phyloP scores from a whole-genome alignment of 2,113 vertebrate genomes.

The Chloropsis hardwickii region DNA sequence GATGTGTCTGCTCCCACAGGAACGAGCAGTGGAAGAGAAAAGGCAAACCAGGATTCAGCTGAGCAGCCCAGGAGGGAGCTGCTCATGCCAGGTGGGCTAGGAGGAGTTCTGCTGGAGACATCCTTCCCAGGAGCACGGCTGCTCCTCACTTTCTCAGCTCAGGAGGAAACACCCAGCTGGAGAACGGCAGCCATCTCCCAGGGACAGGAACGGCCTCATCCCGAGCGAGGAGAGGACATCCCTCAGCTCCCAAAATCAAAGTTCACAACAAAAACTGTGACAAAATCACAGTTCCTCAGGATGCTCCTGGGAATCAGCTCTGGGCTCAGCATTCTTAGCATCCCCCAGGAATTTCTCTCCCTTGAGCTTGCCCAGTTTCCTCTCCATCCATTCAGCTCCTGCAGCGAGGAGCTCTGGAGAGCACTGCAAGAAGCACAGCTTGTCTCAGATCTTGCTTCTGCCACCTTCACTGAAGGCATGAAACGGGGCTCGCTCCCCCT shows the following conservation, averaged over 20 bases:
- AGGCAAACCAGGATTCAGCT: not conserved
- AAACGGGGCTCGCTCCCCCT: not conserved
- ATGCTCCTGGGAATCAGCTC: not conserved
- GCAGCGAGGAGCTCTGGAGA: not conserved
- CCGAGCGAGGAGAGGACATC: not conserved
- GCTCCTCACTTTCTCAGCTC: not conserved
- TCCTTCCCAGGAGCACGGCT: not conserved
- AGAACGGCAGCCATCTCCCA: not conserved
- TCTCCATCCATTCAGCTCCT: not conserved
- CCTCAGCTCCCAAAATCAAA: not conserved
- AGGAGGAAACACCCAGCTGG: not conserved
- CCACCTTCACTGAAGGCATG: not conserved
- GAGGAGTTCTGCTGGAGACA: not conserved
- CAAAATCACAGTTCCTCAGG: rapidly evolving
- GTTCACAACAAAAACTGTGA: no score
- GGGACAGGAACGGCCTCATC: not conserved
- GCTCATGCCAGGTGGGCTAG: not conserved
- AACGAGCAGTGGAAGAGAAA: conserved; percentile 16
- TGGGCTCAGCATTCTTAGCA: not conserved
- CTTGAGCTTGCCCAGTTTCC: not conserved
- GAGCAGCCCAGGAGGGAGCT: not conserved
- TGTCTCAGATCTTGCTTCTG: not conserved
- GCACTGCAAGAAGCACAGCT: not conserved
- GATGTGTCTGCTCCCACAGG: not conserved
- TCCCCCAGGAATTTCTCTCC: not conserved